Conservation (phyloP, 2,113 vertebrate genomes). For the Etia nguti region DNA sequence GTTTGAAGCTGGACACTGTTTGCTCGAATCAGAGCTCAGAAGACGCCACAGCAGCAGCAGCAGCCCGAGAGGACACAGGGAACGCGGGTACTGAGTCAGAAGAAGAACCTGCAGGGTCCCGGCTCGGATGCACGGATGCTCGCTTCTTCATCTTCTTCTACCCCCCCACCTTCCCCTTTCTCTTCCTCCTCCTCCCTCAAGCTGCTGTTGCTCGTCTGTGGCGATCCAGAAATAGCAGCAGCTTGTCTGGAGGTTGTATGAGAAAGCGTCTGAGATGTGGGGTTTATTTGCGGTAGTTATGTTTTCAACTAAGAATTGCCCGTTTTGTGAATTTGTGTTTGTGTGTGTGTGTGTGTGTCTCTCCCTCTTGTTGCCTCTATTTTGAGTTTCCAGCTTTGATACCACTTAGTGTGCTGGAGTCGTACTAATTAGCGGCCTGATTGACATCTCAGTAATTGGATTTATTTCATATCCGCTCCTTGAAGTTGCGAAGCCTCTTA, state of each 20-base stretch:
- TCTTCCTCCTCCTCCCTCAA: not conserved
- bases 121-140: constrained; percentile 20
- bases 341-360: not conserved
- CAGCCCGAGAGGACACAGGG: constrained; percentile 1
- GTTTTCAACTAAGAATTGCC: not conserved
- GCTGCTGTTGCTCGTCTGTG: constrained; percentile 23
- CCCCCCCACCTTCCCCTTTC: not conserved
- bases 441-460: constrained; percentile 65
- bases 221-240: constrained; percentile 45
- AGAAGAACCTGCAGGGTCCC: not conserved
- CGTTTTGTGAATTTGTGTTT: not conserved
- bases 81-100: not conserved
- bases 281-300: constrained; percentile 12
- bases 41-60: not conserved
- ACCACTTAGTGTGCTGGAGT: constrained; percentile 38
- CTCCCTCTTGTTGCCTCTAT: not conserved
- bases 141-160: not conserved
- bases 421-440: constrained; percentile 56
- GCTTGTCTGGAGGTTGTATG: constrained; percentile 28
- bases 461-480: constrained; percentile 66
- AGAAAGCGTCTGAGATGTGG: constrained; percentile 18
- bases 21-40: not conserved
- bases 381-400: constrained; percentile 38
- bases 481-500: constrained; percentile 60
- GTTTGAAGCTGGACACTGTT: constrained; percentile 33